Conservation (phyloP, 2,888 invertebrate species). For the Glyphotaelius pellucidus region DNA sequence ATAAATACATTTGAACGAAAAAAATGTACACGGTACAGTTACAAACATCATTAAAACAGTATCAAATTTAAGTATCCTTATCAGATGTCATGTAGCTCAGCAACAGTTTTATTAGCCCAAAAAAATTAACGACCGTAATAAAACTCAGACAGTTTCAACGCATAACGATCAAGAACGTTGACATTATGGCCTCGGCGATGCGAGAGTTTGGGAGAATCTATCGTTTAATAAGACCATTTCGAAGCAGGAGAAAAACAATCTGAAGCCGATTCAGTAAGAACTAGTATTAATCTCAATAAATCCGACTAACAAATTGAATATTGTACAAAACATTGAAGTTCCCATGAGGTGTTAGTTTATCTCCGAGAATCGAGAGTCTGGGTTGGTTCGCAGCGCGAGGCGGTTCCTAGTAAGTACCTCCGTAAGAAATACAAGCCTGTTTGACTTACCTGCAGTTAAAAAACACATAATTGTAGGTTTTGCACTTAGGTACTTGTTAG, state of each 20-base stretch:
- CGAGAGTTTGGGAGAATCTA: neutral
- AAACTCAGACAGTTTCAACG: constrained; percentile 24
- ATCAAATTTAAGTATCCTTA: constrained; percentile 46
- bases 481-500: neutral
- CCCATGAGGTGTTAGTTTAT: neutral
- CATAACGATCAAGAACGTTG: constrained; percentile 15
- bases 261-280: neutral
- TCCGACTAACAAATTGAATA: constrained; percentile 2
- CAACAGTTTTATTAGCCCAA: constrained; percentile 43
- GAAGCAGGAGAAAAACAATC: neutral
- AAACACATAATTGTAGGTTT: constrained; percentile 19
- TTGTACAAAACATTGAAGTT: neutral
- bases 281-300: neutral
- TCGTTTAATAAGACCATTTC: neutral
- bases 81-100: constrained; percentile 47
- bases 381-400: neutral
- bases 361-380: neutral
- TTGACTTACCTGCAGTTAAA: constrained; percentile 27
- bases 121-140: constrained; percentile 38
- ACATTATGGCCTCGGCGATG: constrained; percentile 15
- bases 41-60: constrained; percentile 45
- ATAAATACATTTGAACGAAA: constrained; percentile 32
- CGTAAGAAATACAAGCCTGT: constrained; percentile 21
- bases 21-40: constrained; percentile 33
- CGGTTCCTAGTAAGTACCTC: neutral